Evolutionary conservation across 2,113 vertebrate genomes (phyloP).

Genomic region (Pangasianodon gigas): DNA sequence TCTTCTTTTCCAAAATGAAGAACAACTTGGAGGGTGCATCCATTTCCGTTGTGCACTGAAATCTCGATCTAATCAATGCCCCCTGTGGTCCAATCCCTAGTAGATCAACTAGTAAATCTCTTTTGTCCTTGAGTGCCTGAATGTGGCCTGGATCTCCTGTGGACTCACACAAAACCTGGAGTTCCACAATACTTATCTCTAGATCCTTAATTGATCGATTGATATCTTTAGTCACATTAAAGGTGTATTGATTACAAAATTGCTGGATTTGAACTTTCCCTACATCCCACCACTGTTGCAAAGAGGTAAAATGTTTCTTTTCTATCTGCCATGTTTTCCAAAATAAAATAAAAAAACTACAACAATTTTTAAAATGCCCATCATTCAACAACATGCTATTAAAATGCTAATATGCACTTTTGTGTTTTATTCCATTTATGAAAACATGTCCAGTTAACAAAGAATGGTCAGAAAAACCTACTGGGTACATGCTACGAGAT

Average conservation of each 20-base stretch:
- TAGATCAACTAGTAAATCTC: background rate
- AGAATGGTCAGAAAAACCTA: too few relatives aligned
- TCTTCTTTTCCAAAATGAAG: background rate
- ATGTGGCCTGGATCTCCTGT: background rate
- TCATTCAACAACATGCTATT: background rate
- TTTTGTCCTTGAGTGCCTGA: background rate
- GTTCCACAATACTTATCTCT: background rate
- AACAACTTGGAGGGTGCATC: background rate
- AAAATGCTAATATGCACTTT: background rate
- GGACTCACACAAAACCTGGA: background rate
- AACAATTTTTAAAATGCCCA: background rate
- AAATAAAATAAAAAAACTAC: background rate
- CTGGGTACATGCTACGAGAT: too few relatives aligned
- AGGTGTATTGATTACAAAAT: background rate
- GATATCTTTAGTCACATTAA: background rate
- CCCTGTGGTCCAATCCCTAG: background rate
- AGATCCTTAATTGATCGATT: background rate
- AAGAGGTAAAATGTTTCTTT: background rate
- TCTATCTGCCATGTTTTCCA: background rate
- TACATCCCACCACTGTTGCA: background rate
- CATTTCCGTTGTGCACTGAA: background rate
- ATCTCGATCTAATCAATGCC: background rate
- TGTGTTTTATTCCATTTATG: too few relatives aligned
- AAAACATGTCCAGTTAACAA: too few relatives aligned
- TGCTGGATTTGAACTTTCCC: background rate